Conservation (phyloP, 92 coral and sea anemone genomes). For the Muricea muricata region DNA sequence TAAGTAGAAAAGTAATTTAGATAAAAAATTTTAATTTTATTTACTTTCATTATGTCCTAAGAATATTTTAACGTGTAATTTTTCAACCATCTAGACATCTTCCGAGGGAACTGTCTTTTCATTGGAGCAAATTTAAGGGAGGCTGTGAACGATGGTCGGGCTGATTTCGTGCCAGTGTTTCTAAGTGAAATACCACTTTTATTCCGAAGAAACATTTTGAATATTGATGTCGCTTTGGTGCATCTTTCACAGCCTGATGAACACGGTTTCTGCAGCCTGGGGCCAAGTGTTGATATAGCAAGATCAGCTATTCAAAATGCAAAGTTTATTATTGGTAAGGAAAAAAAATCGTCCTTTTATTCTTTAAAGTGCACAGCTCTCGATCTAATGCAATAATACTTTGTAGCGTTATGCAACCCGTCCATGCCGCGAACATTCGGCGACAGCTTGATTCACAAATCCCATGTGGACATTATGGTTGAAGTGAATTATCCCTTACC, state of each 20-base stretch:
- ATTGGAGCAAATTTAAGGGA: conserved; percentile 86
- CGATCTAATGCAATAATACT: too few relatives aligned
- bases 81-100: conserved; percentile 64
- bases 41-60: too few relatives aligned
- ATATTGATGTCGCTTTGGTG: conserved; percentile 91
- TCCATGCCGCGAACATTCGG: conserved; percentile 98
- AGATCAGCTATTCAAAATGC: conserved; percentile 97
- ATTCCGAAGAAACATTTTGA: conserved; percentile 84
- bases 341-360: too few relatives aligned
- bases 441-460: conserved; percentile 91
- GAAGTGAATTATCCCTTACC: conserved; percentile 88
- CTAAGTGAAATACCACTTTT: conserved; percentile 93
- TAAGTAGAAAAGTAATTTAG: too few relatives aligned
- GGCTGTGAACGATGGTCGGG: conserved; percentile 95
- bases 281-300: conserved; percentile 94
- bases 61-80: too few relatives aligned
- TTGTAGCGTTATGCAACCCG: conserved; percentile 81
- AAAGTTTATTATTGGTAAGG: conserved; percentile 85
- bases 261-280: conserved; percentile 95
- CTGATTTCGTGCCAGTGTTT: conserved; percentile 90
- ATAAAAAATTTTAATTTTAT: too few relatives aligned
- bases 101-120: conserved; percentile 87
- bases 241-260: conserved; percentile 99
- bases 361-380: too few relatives aligned
- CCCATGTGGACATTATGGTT: conserved; percentile 89